Conservation (phyloP, 2,113 vertebrate species). For the Narcine bancroftii region DNA sequence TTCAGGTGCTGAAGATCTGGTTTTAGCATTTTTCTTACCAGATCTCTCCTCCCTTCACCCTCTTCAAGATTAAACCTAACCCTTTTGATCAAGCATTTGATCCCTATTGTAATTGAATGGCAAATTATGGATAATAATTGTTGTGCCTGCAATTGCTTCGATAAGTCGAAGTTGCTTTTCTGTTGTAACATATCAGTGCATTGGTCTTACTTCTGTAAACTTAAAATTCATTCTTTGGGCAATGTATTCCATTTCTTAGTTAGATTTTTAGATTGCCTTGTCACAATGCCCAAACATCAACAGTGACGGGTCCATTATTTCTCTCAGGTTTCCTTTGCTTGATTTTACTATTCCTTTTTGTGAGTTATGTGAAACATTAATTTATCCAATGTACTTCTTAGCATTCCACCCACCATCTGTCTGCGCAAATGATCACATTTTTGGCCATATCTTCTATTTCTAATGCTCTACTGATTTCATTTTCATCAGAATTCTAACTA, state of each 20-base stretch:
- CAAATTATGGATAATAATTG: neutral
- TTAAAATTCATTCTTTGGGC: neutral
- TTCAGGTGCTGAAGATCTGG: neutral
- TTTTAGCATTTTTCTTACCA: neutral
- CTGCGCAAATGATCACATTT: neutral
- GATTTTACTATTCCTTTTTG: neutral
- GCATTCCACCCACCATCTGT: slow-evolving; percentile 21
- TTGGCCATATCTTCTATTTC: neutral
- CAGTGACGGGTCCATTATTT: neutral
- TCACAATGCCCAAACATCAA: neutral
- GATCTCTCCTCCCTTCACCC: neutral
- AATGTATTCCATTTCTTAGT: neutral
- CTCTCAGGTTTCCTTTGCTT: neutral
- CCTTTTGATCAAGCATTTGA: neutral
- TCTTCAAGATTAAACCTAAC: neutral
- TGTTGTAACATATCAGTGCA: neutral
- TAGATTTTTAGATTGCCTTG: neutral
- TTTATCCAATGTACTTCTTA: neutral
- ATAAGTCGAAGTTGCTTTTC: neutral
- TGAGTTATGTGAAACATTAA: neutral
- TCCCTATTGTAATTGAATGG: neutral
- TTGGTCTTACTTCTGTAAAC: neutral
- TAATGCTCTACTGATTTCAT: neutral
- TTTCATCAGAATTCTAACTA: neutral
- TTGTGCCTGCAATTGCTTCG: neutral